Conservation (phyloP, 2,113 vertebrate species). For the Mandrillus leucophaeus region DNA sequence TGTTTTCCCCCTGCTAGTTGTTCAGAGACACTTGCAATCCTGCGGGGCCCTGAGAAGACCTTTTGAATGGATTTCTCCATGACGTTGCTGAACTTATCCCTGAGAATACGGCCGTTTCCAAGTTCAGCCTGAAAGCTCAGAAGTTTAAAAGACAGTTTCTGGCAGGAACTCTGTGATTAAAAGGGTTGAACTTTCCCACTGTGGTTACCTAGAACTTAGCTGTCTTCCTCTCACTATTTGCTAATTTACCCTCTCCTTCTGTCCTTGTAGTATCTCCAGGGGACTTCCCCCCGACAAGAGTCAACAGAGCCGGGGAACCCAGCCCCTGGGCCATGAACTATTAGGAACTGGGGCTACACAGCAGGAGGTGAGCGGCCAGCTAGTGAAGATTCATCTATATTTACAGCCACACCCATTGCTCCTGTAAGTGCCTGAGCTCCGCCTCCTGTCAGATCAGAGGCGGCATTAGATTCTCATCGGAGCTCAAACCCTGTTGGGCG, state of each 20-base stretch:
- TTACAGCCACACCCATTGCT: too few species aligned
- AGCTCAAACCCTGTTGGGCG: too few species aligned
- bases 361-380: too few species aligned
- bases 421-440: too few species aligned
- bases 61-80: neutral
- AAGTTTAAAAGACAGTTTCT: neutral
- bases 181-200: neutral
- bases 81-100: neutral
- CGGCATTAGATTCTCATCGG: too few species aligned
- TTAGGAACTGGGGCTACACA: too few species aligned
- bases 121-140: slow-evolving; percentile 9
- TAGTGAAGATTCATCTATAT: too few species aligned
- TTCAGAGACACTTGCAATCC: neutral
- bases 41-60: neutral
- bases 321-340: too few species aligned
- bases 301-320: too few species aligned
- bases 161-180: neutral
- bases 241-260: neutral
- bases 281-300: neutral
- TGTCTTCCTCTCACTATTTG: neutral
- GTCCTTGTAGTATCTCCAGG: neutral
- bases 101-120: neutral
- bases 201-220: neutral
- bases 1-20: neutral
- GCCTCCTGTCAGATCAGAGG: too few species aligned